Conservation (phyloP, 2,797 vertebrate species). For the Megaceryle alcyon region DNA sequence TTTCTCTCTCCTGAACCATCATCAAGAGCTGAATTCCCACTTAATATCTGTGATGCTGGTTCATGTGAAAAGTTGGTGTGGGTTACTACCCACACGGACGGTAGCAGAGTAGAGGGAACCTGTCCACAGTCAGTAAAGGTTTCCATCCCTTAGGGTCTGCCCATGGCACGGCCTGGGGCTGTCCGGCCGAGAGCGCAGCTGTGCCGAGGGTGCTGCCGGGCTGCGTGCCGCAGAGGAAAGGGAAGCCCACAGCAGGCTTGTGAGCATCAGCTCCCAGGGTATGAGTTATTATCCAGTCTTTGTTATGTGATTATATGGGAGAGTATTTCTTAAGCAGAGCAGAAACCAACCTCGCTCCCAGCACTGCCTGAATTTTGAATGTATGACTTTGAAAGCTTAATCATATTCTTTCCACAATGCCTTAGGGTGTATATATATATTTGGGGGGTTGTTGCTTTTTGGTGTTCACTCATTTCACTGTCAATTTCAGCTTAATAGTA, state of each 20-base stretch:
- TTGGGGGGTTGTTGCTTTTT: slow-evolving; percentile 53
- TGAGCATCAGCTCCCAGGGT: background rate
- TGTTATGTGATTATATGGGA: background rate
- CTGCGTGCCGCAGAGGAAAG: accelerated
- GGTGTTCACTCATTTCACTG: slow-evolving; percentile 5
- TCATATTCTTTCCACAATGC: slow-evolving; percentile 32
- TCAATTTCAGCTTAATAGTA: slow-evolving; percentile 14
- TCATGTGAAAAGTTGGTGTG: background rate
- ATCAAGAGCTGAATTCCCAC: background rate
- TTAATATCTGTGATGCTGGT: background rate
- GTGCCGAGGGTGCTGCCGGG: background rate
- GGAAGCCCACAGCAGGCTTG: background rate
- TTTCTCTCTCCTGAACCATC: background rate
- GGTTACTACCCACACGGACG: background rate
- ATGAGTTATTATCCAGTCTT: background rate
- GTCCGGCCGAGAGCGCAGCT: background rate
- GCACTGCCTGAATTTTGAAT: background rate
- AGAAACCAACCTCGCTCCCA: background rate
- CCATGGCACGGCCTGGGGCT: background rate
- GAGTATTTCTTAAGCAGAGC: background rate
- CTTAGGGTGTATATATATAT: slow-evolving; percentile 46
- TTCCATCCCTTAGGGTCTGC: background rate
- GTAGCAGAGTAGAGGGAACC: background rate
- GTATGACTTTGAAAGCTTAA: slow-evolving; percentile 20
- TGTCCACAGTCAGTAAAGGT: background rate